phyloP scores from a whole-genome alignment of 2,797 vertebrate genomes.

The Nannoperca australis region DNA sequence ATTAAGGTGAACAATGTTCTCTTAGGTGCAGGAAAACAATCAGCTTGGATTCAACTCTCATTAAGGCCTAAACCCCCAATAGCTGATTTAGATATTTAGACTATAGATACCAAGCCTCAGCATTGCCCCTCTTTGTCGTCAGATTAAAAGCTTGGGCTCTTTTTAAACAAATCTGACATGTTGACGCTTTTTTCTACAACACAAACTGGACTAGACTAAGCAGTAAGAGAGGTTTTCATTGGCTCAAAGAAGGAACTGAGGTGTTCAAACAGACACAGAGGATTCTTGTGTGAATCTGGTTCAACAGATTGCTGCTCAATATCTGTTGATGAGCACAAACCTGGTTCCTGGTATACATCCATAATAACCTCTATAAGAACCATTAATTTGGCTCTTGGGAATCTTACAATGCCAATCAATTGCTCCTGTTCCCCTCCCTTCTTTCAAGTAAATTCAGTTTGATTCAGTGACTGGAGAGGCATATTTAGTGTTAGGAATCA shows the following conservation, averaged over 20 bases:
- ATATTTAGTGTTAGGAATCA: slow-evolving; percentile 60
- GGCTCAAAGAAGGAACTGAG: slow-evolving; percentile 16
- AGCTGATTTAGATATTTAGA: slow-evolving; percentile 71
- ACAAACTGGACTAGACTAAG: slow-evolving; percentile 49
- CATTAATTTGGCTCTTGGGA: slow-evolving; percentile 48
- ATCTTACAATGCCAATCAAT: slow-evolving; percentile 49
- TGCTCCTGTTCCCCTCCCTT: slow-evolving; percentile 26
- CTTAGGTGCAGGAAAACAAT: slow-evolving; percentile 60
- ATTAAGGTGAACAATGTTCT: slow-evolving; percentile 64
- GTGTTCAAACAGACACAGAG: slow-evolving; percentile 26
- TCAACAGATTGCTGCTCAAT: slow-evolving; percentile 36
- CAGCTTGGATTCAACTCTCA: slow-evolving; percentile 68
- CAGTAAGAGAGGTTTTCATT: slow-evolving; percentile 32
- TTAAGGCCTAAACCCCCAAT: slow-evolving; percentile 64
- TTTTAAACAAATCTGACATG: slow-evolving; percentile 59
- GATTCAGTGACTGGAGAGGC: slow-evolving; percentile 53
- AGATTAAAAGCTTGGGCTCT: slow-evolving; percentile 72
- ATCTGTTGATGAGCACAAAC: slow-evolving; percentile 32
- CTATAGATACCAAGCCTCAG: slow-evolving; percentile 50
- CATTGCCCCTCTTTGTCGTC: slow-evolving; percentile 54
- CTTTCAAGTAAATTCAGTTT: slow-evolving; percentile 47
- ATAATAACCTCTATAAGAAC: slow-evolving; percentile 45
- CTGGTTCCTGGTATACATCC: slow-evolving; percentile 33
- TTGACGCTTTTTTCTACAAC: slow-evolving; percentile 59
- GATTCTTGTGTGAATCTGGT: slow-evolving; percentile 40